Percentiles rank a stretch among this genome's conserved stretches.
phyloP scores from a whole-genome alignment of 1,140 invertebrate species.

The Camponotus floridanus region DNA sequence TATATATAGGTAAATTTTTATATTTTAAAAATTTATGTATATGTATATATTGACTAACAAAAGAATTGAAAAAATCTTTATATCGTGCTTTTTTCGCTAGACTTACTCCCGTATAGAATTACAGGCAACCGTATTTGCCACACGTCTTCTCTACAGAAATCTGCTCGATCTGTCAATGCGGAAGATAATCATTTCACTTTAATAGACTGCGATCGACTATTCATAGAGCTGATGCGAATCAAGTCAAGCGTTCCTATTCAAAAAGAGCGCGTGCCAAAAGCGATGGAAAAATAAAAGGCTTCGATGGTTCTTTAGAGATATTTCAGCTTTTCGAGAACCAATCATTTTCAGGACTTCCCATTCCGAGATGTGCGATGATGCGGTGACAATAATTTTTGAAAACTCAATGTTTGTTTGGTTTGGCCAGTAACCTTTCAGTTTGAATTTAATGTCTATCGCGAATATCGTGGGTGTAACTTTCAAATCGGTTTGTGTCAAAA shows the following conservation, averaged over 20 bases:
- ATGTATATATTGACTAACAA: background rate
- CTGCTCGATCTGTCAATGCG: constrained; percentile 60
- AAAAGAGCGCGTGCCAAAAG: constrained; percentile 65
- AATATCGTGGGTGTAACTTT: constrained; percentile 59
- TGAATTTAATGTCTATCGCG: constrained; percentile 13
- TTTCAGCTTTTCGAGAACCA: constrained; percentile 6
- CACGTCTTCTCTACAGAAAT: constrained; percentile 40
- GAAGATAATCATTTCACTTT: constrained; percentile 77
- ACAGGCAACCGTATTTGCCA: constrained; percentile 55
- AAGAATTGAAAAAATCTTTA: background rate
- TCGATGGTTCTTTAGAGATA: constrained; percentile 16
- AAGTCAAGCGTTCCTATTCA: constrained; percentile 56
- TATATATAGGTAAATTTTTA: background rate
- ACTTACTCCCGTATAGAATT: constrained; percentile 74
- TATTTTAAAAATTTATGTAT: background rate
- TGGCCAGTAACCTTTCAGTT: background rate
- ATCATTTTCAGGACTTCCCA: constrained; percentile 16
- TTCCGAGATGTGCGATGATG: constrained; percentile 54
- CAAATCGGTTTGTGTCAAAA: constrained; percentile 31
- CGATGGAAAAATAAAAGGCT: constrained; percentile 46
- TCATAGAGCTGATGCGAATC: constrained; percentile 61
- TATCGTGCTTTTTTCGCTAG: constrained; percentile 56
- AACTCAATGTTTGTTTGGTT: background rate
- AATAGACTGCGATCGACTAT: constrained; percentile 73
- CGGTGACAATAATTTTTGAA: constrained; percentile 57